Percentiles rank a stretch among this genome's conserved stretches.
Conservation (phyloP, 2,888 invertebrate species). For the Nebria salina region DNA sequence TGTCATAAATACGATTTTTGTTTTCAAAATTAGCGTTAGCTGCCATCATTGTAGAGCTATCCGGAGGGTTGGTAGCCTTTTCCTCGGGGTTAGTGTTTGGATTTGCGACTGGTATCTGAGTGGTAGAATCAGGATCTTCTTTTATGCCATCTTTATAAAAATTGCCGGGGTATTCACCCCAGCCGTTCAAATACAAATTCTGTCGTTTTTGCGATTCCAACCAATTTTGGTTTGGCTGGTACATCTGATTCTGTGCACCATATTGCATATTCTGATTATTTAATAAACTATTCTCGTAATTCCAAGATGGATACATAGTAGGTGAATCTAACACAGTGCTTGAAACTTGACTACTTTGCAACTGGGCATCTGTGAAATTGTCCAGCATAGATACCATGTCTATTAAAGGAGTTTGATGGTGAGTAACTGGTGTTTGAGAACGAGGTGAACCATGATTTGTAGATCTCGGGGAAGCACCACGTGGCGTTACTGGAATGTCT, state of each 20-base stretch:
- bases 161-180: constrained; percentile 47
- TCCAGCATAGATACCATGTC: constrained; percentile 83
- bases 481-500: constrained; percentile 55
- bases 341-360: constrained; percentile 87
- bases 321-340: constrained; percentile 78
- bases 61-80: constrained; percentile 34
- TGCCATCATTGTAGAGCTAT: constrained; percentile 20
- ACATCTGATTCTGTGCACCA: constrained; percentile 39
- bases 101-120: constrained; percentile 57
- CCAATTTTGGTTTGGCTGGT: constrained; percentile 44
- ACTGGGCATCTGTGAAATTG: constrained; percentile 78
- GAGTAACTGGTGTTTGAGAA: constrained; percentile 50
- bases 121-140: constrained; percentile 82
- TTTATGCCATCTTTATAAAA: constrained; percentile 65
- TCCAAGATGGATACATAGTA: constrained; percentile 52
- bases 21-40: constrained; percentile 25
- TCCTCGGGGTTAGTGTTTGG: constrained; percentile 33
- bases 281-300: constrained; percentile 54
- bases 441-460: constrained; percentile 55
- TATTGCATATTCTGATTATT: constrained; percentile 49
- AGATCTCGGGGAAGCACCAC: constrained; percentile 50
- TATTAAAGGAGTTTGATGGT: constrained; percentile 64
- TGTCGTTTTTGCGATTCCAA: constrained; percentile 47
- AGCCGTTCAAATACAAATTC: constrained; percentile 46
- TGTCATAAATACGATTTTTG: constrained; percentile 36